These are phyloP conservation scores for Pongo pygmaeus DNA, from an alignment of 2,113 vertebrate species.

Conservation along the genomic window DNA sequence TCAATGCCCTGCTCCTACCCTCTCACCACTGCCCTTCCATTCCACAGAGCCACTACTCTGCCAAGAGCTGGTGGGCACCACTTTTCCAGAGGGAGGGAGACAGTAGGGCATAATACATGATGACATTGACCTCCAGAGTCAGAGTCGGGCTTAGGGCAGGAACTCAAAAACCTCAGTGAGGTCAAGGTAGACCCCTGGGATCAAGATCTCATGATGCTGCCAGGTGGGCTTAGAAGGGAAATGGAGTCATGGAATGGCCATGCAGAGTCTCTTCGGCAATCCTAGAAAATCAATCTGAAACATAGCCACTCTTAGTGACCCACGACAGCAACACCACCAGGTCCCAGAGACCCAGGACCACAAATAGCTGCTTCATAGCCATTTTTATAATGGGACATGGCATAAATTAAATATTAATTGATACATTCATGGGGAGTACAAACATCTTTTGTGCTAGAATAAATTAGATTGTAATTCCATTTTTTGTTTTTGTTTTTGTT, in stretches of 20 bases:
- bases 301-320: accelerated
- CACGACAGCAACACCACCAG: neutral
- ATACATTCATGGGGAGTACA: neutral
- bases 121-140: neutral
- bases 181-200: neutral
- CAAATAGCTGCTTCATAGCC: neutral
- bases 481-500: no score
- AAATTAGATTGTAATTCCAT: neutral
- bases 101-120: neutral
- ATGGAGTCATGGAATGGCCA: accelerated
- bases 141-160: neutral
- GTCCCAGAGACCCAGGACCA: neutral
- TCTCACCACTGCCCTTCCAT: neutral
- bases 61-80: neutral
- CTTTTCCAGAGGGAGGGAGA: neutral
- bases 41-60: neutral
- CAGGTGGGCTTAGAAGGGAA: neutral
- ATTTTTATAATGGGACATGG: neutral
- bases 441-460: neutral
- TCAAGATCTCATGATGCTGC: neutral
- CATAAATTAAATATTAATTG: neutral
- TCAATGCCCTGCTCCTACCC: neutral
- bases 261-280: neutral
- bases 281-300: neutral
- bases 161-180: neutral